phyloP scores from a whole-genome alignment of 2,113 vertebrate genomes.

The Hydropotes inermis region DNA sequence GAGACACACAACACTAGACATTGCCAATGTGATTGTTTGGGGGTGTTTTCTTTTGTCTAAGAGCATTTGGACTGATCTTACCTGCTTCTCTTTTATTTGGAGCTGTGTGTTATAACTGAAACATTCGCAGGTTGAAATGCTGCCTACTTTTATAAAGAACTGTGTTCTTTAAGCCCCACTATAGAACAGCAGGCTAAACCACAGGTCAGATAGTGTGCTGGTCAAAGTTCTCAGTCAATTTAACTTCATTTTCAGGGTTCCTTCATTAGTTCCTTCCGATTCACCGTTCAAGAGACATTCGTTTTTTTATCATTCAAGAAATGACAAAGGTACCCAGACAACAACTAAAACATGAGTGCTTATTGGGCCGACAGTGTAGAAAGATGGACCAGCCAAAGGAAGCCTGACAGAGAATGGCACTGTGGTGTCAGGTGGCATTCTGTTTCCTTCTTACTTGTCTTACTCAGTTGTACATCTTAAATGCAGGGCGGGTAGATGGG shows the following conservation, averaged over 20 bases:
- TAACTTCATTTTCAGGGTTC: neutral
- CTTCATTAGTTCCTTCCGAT: neutral
- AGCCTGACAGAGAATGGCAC: neutral
- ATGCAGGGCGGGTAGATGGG: neutral
- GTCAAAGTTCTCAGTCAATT: neutral
- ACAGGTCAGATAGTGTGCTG: neutral
- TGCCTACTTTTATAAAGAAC: neutral
- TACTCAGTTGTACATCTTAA: conserved; percentile 18
- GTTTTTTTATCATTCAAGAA: neutral
- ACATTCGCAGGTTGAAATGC: neutral
- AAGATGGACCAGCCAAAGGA: neutral
- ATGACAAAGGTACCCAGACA: neutral
- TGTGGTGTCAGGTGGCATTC: neutral
- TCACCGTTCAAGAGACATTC: neutral
- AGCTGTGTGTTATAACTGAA: neutral
- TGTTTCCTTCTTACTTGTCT: neutral
- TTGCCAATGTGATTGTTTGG: neutral
- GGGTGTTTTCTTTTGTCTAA: neutral
- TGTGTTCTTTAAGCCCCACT: neutral
- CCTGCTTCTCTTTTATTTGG: neutral
- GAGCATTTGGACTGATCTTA: neutral
- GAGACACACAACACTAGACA: neutral
- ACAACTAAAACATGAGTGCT: too few relatives aligned
- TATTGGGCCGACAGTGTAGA: neutral
- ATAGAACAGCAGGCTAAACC: neutral